phyloP scores from a whole-genome alignment of 1,140 invertebrate species.

The Oreohelix idahoensis region DNA sequence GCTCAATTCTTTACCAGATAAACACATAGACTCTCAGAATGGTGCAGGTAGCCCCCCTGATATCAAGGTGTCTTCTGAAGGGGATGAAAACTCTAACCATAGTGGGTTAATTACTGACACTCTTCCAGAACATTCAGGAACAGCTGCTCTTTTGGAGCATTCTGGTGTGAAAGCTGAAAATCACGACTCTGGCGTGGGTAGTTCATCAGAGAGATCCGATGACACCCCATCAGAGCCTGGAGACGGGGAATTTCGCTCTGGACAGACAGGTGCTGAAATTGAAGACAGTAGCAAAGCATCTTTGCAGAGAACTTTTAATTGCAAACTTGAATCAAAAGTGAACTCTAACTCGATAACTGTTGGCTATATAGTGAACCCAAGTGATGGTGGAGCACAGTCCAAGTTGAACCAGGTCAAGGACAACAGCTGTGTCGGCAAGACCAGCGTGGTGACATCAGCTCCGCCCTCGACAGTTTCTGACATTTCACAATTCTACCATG shows the following conservation, averaged over 20 bases:
- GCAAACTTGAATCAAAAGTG: constrained; percentile 17
- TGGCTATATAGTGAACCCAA: constrained; percentile 34
- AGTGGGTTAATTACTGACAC: constrained; percentile 55
- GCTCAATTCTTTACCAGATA: constrained; percentile 46
- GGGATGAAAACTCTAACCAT: constrained; percentile 59
- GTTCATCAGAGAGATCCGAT: constrained; percentile 67
- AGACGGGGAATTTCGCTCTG: constrained; percentile 56
- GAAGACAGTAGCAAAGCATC: constrained; percentile 17
- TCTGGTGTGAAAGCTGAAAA: constrained; percentile 55
- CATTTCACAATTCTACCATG: constrained; percentile 13
- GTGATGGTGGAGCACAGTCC: not conserved
- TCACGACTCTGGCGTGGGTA: constrained; percentile 67
- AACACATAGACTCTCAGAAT: constrained; percentile 30
- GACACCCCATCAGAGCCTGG: constrained; percentile 67
- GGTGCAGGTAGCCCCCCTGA: constrained; percentile 52
- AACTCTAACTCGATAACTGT: constrained; percentile 31
- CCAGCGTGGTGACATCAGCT: not conserved
- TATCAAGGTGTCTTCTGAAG: constrained; percentile 49
- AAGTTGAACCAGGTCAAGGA: not conserved
- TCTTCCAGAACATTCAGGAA: constrained; percentile 57
- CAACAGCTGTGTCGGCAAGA: not conserved
- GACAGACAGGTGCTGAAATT: not conserved
- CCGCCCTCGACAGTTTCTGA: constrained; percentile 10
- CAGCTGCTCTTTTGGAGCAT: constrained; percentile 47
- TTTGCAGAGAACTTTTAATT: not conserved